These are phyloP conservation scores for Hydrotaea cyrtoneurina DNA, from an alignment of 2,888 invertebrate genomes.

Conservation along the genomic window DNA sequence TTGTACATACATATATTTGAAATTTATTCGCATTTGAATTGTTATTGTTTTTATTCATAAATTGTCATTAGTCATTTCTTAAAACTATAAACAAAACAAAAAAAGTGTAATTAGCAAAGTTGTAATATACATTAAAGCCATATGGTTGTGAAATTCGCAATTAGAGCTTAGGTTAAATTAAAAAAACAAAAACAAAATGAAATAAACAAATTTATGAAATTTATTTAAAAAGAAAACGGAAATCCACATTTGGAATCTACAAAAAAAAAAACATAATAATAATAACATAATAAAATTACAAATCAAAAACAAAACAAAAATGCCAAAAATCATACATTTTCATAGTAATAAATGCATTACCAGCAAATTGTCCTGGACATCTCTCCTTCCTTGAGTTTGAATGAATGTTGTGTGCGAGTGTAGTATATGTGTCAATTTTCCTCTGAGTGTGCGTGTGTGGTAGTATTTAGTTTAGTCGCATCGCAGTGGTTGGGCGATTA, in stretches of 20 bases:
- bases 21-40: neutral
- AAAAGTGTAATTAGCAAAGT: slow-evolving; percentile 58
- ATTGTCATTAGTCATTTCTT: slow-evolving; percentile 14
- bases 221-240: slow-evolving; percentile 2
- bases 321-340: neutral
- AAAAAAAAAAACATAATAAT: no score
- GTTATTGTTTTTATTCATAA: slow-evolving; percentile 10
- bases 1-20: slow-evolving; percentile 10
- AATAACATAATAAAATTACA: neutral
- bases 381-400: neutral
- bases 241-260: neutral
- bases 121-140: slow-evolving; percentile 70
- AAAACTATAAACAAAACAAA: slow-evolving; percentile 12
- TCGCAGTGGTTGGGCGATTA: no score
- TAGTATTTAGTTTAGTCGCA: no score
- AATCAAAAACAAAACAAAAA: slow-evolving; percentile 10
- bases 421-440: neutral
- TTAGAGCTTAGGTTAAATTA: slow-evolving; percentile 73
- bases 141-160: slow-evolving; percentile 75
- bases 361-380: neutral
- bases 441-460: no score
- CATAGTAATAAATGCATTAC: slow-evolving; percentile 1
- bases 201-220: slow-evolving; percentile 26
- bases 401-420: slow-evolving; percentile 1
- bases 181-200: slow-evolving; percentile 27